Conservation (phyloP, 2,113 vertebrate species). For the Carassius carassius region DNA sequence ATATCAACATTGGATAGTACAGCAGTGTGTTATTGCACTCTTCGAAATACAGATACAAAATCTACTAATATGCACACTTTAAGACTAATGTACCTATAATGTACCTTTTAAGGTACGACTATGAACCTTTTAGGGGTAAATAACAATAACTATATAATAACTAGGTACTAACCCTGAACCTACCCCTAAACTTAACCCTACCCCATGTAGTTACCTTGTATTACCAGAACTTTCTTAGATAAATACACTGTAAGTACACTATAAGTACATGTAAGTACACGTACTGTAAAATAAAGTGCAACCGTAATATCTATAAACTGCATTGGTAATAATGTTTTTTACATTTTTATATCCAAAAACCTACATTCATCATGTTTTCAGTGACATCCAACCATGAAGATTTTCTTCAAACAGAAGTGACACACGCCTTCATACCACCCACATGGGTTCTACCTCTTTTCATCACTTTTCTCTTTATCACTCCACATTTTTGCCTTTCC, state of each 20-base stretch:
- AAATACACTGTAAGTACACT: too few species aligned
- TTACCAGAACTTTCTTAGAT: too few species aligned
- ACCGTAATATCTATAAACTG: neutral
- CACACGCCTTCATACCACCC: neutral
- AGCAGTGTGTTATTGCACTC: neutral
- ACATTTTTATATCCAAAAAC: neutral
- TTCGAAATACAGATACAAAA: too few species aligned
- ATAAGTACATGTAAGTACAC: too few species aligned
- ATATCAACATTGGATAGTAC: neutral
- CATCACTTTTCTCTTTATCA: slow-evolving; percentile 1
- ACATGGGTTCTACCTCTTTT: neutral
- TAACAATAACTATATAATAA: too few species aligned
- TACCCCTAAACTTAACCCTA: too few species aligned
- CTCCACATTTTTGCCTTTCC: neutral
- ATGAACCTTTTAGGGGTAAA: neutral
- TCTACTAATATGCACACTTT: too few species aligned
- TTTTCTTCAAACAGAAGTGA: neutral
- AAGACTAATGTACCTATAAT: too few species aligned
- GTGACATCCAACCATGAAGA: neutral
- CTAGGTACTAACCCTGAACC: too few species aligned
- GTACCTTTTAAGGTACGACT: neutral
- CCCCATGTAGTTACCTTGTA: too few species aligned
- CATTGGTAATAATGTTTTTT: neutral
- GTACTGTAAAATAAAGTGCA: too few species aligned
- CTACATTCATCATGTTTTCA: slow-evolving; percentile 15